phyloP scores from a whole-genome alignment of 2,888 invertebrate species.

The Tetramorium bicarinatum region DNA sequence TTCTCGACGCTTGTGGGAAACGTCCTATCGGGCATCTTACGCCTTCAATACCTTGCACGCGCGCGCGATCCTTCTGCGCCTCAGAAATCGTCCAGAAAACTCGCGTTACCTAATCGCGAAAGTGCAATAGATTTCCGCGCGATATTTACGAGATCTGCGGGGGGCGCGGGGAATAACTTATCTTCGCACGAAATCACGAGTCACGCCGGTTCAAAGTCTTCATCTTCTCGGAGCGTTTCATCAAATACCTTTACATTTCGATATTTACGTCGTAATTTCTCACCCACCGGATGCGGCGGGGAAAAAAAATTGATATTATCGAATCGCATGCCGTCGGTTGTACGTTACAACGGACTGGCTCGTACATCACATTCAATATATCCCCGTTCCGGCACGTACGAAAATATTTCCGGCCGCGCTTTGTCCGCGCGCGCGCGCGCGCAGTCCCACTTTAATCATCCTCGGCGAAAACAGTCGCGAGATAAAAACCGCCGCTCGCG shows the following conservation, averaged over 20 bases:
- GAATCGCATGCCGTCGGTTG: constrained; percentile 6
- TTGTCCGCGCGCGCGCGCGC: constrained; percentile 9
- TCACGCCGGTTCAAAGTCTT: constrained; percentile 11
- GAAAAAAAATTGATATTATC: constrained; percentile 31
- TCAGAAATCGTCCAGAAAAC: constrained; percentile 1
- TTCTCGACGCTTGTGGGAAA: background rate
- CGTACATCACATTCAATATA: constrained; percentile 39
- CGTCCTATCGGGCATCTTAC: background rate
- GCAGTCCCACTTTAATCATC: constrained; percentile 37
- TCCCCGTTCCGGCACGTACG: background rate
- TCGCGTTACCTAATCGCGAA: background rate
- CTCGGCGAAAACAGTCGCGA: constrained; percentile 39
- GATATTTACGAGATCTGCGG: constrained; percentile 71
- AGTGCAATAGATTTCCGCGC: constrained; percentile 61
- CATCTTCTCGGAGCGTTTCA: background rate
- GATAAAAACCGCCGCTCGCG: constrained; percentile 44
- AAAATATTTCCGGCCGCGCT: constrained; percentile 41
- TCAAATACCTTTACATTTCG: background rate
- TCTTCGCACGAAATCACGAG: constrained; percentile 62
- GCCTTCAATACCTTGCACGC: background rate
- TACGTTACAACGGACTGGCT: constrained; percentile 16
- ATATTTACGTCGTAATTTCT: constrained; percentile 36
- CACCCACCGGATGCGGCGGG: background rate
- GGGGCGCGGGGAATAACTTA: constrained; percentile 66
- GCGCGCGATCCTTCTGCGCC: background rate